Base-by-base conservation (phyloP, 2,113 vertebrate genomes). In the Thymallus thymallus region DNA sequence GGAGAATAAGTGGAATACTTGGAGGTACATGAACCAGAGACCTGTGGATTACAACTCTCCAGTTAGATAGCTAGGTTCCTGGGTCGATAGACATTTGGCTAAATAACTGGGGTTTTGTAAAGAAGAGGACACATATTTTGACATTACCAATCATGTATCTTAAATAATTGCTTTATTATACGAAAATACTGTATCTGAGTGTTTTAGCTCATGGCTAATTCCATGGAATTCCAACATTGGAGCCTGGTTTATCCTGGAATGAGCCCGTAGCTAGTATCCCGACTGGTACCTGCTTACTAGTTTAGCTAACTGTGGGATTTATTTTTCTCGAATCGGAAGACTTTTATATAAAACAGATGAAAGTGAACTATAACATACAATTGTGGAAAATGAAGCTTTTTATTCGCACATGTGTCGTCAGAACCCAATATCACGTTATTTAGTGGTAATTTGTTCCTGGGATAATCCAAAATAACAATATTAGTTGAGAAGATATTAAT, bases 371-470 rank as follows among this genome's bases (percentile, higher is more conserved):
- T 81, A 81, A 81, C 71, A 78, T 89, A 74, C 82, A 80, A 75
- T 74, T 80, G 69, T 89, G 88, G 85, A 91, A 90, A 84, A 92
- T 90, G 90, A 93, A 85, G 77, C 71, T 85, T 81, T 87, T 84
- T 23, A 83, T 84, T 75, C 85, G 76, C 74, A 84, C 86, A 60
- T 86, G 84, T 88, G 84, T 86, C 20, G 41, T 82, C 83, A 88
- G 86, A 86, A 86, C 68, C 77, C 86, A 90, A 77, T 88, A 90
- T 86, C 90, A 87, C 85, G 80, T 90, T 73, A 89, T 92, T 89
- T 93, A 92, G 86, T 84, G 80, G 71, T 79, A 55, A 7, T 80
- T 75, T 78, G 63, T 67, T 30, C 51, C 55, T 64, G 67, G 56
- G 66, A 67, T 80, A 24, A 4, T 16, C 60, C 56, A 29, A 63